These are phyloP conservation scores for Stramonita haemastoma DNA, from an alignment of 2,888 invertebrate species.

Conservation along the genomic window DNA sequence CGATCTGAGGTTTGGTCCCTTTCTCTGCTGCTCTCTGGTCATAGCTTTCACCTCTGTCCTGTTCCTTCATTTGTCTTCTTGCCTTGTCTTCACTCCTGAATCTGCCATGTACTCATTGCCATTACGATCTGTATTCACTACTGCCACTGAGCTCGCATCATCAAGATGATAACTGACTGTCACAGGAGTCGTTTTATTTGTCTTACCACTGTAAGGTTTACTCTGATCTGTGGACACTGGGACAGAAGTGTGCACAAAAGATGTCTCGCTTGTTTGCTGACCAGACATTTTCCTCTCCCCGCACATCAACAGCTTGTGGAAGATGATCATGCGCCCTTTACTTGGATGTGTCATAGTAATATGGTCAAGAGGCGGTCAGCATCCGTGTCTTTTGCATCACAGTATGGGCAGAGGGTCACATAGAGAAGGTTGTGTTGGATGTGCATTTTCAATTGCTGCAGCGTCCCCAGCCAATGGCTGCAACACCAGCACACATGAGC, in stretches of 20 bases:
- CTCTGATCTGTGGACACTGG: neutral
- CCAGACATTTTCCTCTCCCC: slow-evolving; percentile 17
- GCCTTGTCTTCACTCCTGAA: neutral
- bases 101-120: neutral
- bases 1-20: neutral
- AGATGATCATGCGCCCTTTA: slow-evolving; percentile 5
- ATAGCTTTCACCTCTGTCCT: neutral
- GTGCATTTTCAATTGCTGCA: slow-evolving; percentile 3
- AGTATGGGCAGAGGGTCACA: neutral
- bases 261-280: neutral
- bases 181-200: neutral
- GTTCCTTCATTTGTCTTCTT: neutral
- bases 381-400: slow-evolving; percentile 27
- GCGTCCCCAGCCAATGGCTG: neutral
- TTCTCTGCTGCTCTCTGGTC: neutral
- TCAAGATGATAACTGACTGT: neutral
- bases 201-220: neutral
- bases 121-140: neutral
- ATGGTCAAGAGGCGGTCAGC: neutral
- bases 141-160: neutral
- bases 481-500: slow-evolving; percentile 17
- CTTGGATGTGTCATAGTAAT: neutral
- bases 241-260: neutral
- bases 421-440: neutral
- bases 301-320: slow-evolving; percentile 22